Evolutionary conservation across 2,113 vertebrate genomes (phyloP).

Genomic region (Noturus placidus): DNA sequence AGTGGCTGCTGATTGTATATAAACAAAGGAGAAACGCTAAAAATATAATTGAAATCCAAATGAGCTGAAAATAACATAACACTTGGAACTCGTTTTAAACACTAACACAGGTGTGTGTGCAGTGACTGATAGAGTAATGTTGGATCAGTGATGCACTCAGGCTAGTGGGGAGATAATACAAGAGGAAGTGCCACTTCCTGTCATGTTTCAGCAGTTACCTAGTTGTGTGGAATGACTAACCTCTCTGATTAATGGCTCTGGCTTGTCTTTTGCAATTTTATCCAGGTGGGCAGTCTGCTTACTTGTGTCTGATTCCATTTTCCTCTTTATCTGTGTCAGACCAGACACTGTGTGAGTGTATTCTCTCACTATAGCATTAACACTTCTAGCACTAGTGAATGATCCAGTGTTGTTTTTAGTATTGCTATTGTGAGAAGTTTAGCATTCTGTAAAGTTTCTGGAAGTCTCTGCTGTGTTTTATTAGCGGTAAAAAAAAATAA

Average conservation of each 20-base stretch:
- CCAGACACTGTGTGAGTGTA: background rate
- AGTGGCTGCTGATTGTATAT: background rate
- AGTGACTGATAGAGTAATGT: background rate
- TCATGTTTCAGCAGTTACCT: slow-evolving; percentile 19
- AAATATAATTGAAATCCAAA: background rate
- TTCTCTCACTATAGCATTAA: background rate
- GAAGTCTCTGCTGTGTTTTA: background rate
- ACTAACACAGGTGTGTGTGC: background rate
- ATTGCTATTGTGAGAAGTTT: background rate
- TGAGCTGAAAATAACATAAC: background rate
- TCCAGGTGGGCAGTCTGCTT: slow-evolving; percentile 24
- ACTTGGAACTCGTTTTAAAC: background rate
- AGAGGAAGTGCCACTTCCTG: slow-evolving; percentile 2
- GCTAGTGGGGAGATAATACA: slow-evolving; percentile 1
- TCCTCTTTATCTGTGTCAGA: background rate
- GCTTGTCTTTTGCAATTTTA: slow-evolving; percentile 25
- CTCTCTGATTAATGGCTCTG: background rate
- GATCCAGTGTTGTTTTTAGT: slow-evolving; percentile 6
- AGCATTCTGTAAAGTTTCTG: background rate
- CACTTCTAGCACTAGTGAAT: background rate
- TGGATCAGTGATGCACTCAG: slow-evolving; percentile 28
- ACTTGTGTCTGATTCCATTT: slow-evolving; percentile 1
- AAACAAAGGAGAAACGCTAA: background rate
- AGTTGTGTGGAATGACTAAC: slow-evolving; percentile 35
- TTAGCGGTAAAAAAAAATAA: background rate